Conservation (phyloP, 2,888 invertebrate species). For the Sarcophaga rosellei region DNA sequence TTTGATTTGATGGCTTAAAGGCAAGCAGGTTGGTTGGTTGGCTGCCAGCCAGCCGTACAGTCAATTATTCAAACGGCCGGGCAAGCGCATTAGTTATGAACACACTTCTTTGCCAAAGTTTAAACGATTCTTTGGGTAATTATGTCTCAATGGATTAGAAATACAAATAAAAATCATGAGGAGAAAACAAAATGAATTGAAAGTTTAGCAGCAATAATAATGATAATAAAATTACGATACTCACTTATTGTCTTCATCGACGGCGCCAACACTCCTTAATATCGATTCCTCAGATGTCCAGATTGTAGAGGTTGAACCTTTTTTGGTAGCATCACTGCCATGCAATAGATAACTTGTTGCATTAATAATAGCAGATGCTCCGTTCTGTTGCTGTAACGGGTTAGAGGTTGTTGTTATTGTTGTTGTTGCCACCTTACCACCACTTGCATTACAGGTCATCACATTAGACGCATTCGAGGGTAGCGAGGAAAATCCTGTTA, state of each 20-base stretch:
- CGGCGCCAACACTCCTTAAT: conserved; percentile 80
- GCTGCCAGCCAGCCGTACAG: neutral
- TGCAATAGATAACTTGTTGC: conserved; percentile 74
- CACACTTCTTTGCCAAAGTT: conserved; percentile 43
- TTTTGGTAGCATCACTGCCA: conserved; percentile 79
- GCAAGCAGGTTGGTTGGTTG: neutral
- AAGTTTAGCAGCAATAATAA: neutral
- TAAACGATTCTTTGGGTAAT: conserved; percentile 52
- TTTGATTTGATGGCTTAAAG: neutral
- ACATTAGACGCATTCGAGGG: conserved; percentile 46
- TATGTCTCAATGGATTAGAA: conserved; percentile 66
- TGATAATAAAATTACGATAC: conserved; percentile 62
- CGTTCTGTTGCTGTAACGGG: conserved; percentile 61
- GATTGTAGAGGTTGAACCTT: conserved; percentile 81
- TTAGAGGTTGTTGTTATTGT: conserved; percentile 63
- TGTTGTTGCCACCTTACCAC: conserved; percentile 55
- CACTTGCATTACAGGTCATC: conserved; percentile 69
- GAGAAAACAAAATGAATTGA: neutral
- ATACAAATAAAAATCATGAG: conserved; percentile 24
- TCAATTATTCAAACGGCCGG: neutral
- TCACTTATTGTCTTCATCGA: conserved; percentile 82
- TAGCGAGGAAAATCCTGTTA: conserved; percentile 3
- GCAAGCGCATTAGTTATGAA: conserved; percentile 22
- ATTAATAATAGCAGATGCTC: conserved; percentile 59
- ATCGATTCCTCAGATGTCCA: conserved; percentile 82